Base-by-base conservation (phyloP, 30 jellyfish, hydroid and myxozoan genomes). In the Rhopilema esculentum region DNA sequence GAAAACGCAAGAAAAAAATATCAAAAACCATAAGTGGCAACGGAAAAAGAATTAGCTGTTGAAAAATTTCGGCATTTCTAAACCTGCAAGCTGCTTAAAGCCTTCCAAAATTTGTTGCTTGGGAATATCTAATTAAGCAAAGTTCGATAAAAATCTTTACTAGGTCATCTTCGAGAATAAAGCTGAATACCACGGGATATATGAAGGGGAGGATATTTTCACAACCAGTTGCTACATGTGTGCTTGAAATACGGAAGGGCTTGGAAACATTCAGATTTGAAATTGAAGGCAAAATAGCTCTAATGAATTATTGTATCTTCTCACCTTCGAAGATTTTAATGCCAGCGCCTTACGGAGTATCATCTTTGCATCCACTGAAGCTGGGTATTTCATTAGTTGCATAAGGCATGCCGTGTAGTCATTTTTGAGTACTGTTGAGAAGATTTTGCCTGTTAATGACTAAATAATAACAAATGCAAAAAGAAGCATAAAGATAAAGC, bases 311-410 rank as follows among this genome's bases (percentile, higher is more conserved):
- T 40, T 40, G n/a, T 40, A 40, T 12, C 12, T 12, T 12, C 9
- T n/a, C 21, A 89, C 97, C 97, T 89, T 87, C 1, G 91, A 72
- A 20, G 77, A 20, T 77, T 86, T 79, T 33, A 89, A 30, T 18
- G 91, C 65, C 27, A 95, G 76, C 1, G 99, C 99, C 48, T 89
- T 85, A 32, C 85, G 81, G 16, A 89, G 40, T 23, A 95, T 89
- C 72, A 73, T 73, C 62, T 87, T 86, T 40, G 91, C 75, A 40
- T 95, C 99, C 16, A 86, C 74, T 53, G 94, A 70, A 9, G 80
- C 74, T 25, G 99, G 99, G 68, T 90, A 95, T 72, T 95, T 95
- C 99, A 95, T 95, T 52, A 95, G 84, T 25, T 88, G 82, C 57
- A 92, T 61, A 32, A 95, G 74, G 88, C 99, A 89, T 4, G 93